These are phyloP conservation scores for Uropsilus gracilis DNA, from an alignment of 2,113 vertebrate species.

Conservation along the genomic window DNA sequence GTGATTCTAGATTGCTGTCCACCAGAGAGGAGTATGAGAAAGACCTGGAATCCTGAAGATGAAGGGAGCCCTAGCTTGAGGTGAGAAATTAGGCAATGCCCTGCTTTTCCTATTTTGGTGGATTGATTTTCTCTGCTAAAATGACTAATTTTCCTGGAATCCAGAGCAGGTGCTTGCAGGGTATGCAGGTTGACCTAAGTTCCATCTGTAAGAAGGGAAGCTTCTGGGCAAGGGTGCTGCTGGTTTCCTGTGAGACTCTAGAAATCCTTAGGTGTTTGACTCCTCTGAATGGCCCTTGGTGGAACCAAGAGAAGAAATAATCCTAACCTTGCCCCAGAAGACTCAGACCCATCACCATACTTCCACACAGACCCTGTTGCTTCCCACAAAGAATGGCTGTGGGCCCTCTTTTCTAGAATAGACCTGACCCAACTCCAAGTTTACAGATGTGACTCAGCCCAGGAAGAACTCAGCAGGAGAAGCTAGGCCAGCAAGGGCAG, in stretches of 20 bases:
- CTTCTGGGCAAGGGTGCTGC: not conserved
- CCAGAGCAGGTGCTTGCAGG: not conserved
- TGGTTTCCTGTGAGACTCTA: conserved; percentile 34
- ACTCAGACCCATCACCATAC: not conserved
- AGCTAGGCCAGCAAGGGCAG: not conserved
- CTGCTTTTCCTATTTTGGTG: not conserved
- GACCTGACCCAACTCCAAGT: not conserved
- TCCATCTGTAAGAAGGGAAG: not conserved
- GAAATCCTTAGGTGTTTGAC: not conserved
- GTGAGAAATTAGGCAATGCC: not conserved
- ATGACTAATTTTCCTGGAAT: not conserved
- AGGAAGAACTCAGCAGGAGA: conserved; percentile 29
- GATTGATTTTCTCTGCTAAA: not conserved
- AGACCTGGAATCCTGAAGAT: not conserved
- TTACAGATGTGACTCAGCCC: not conserved
- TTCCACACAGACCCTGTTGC: not conserved
- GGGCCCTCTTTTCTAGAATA: not conserved
- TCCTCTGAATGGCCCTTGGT: conserved; percentile 17
- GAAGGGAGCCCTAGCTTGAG: not conserved
- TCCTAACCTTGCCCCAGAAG: not conserved
- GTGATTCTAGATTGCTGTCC: not conserved
- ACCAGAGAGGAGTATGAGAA: not conserved
- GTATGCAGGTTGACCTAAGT: not conserved
- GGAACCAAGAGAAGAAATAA: not conserved
- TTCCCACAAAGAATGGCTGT: not conserved